Conservation (phyloP, 1,140 invertebrate species). For the Lamellibrachia luymesi region DNA sequence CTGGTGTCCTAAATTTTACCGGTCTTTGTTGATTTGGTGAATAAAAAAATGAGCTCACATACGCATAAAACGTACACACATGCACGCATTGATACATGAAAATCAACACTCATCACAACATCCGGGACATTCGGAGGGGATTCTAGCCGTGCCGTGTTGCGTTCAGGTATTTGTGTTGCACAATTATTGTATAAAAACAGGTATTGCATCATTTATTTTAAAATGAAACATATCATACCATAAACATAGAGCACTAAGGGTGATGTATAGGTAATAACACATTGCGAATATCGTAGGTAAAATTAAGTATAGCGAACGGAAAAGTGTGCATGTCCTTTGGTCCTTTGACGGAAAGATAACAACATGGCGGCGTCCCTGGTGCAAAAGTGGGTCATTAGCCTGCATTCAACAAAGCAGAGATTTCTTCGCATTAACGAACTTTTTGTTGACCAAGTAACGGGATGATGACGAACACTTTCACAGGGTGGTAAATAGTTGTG, state of each 20-base stretch:
- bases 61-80: no score
- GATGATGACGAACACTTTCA: background rate
- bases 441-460: background rate
- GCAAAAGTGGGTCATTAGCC: background rate
- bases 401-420: background rate
- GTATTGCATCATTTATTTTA: background rate
- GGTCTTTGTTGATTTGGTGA: no score
- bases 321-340: background rate
- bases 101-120: background rate
- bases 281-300: background rate
- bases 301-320: background rate
- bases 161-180: background rate
- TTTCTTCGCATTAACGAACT: background rate
- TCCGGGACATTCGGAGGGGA: background rate
- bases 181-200: background rate
- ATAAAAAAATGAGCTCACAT: no score
- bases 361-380: background rate
- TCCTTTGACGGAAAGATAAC: background rate
- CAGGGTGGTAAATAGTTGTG: no score
- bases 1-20: no score
- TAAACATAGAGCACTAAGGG: background rate
- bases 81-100: no score
- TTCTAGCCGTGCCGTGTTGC: background rate
- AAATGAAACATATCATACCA: background rate
- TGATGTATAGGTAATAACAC: background rate